phyloP scores from a whole-genome alignment of 92 coral and sea anemone species.

The Diadumene lineata region DNA sequence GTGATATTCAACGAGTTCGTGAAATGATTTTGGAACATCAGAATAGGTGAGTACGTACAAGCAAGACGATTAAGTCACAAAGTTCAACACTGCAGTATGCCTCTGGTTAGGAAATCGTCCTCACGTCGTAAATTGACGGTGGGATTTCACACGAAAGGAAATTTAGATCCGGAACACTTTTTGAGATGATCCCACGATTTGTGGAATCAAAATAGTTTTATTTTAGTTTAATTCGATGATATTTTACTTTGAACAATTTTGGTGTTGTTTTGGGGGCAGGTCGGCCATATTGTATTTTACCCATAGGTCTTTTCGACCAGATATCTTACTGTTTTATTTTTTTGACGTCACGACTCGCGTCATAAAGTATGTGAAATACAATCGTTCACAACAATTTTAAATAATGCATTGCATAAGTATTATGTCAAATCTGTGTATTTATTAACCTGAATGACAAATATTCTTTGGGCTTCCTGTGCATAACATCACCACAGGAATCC shows the following conservation, averaged over 20 bases:
- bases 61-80: neutral
- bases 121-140: too few species aligned
- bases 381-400: neutral
- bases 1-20: constrained; percentile 84
- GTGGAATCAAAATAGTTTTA: neutral
- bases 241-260: neutral
- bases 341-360: constrained; percentile 9
- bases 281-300: constrained; percentile 31
- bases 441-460: neutral
- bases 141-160: too few species aligned
- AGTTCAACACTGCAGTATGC: too few species aligned
- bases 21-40: constrained; percentile 78
- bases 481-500: neutral
- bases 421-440: neutral
- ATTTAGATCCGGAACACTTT: too few species aligned
- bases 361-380: neutral
- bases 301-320: constrained; percentile 15
- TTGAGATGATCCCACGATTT: neutral
- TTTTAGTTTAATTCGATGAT: neutral
- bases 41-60: constrained; percentile 49
- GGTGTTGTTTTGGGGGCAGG: constrained; percentile 38
- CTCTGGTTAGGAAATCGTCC: too few species aligned
- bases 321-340: neutral
- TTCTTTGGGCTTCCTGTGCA: neutral
- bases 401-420: neutral